Evolutionary conservation across 2,888 invertebrate species (phyloP).

Genomic region (Margaritifera margaritifera): DNA sequence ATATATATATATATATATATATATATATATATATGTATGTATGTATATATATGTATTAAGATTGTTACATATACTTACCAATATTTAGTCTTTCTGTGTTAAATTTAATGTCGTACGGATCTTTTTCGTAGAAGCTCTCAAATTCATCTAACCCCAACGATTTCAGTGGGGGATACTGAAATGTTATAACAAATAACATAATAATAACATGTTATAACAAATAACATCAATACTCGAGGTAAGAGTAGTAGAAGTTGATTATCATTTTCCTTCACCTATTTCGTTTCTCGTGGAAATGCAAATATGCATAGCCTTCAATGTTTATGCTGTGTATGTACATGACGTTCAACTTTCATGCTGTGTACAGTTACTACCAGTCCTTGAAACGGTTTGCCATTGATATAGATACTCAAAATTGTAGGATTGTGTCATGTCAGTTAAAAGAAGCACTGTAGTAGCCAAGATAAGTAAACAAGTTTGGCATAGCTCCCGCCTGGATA

Average conservation of each 20-base stretch:
- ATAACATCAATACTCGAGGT: neutral
- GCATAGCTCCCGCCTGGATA: too few relatives aligned
- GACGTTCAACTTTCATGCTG: too few relatives aligned
- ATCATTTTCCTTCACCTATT: too few relatives aligned
- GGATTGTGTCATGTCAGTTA: too few relatives aligned
- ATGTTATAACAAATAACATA: slow-evolving; percentile 7
- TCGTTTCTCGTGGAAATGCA: too few relatives aligned
- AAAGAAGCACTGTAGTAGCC: too few relatives aligned
- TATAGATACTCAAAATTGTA: too few relatives aligned
- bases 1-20: slow-evolving; percentile 13
- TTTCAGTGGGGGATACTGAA: slow-evolving; percentile 67
- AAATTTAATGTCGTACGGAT: slow-evolving; percentile 66
- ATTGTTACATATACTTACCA: slow-evolving; percentile 49
- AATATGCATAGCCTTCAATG: too few relatives aligned
- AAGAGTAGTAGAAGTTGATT: neutral
- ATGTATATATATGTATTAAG: neutral
- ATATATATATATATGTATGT: slow-evolving; percentile 1
- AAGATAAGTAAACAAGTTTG: too few relatives aligned
- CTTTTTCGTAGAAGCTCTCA: slow-evolving; percentile 54
- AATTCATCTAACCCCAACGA: slow-evolving; percentile 67
- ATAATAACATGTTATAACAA: slow-evolving; percentile 16
- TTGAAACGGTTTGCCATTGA: too few relatives aligned
- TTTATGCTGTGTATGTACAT: too few relatives aligned
- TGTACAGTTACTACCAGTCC: too few relatives aligned
- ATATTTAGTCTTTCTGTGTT: slow-evolving; percentile 58